These are phyloP conservation scores for Scortum barcoo DNA, from an alignment of 2,113 vertebrate species.

Conservation along the genomic window DNA sequence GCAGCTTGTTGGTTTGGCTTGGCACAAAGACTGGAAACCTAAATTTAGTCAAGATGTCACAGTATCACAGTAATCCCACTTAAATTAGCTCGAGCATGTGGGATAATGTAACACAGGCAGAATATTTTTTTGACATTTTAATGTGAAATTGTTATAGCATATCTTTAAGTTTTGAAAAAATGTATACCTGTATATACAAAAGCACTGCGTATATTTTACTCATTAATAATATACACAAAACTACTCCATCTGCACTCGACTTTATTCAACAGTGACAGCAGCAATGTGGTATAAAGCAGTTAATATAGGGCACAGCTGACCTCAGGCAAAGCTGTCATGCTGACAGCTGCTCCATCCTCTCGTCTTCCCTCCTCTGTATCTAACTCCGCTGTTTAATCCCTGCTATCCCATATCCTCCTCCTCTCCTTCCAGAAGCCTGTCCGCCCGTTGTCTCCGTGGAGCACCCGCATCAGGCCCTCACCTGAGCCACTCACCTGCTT, in stretches of 20 bases:
- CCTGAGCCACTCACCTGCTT: slow-evolving; percentile 39
- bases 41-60: neutral
- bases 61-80: too few species aligned
- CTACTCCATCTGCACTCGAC: neutral
- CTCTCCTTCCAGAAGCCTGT: slow-evolving; percentile 11
- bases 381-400: neutral
- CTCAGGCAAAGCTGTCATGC: neutral
- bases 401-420: neutral
- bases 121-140: too few species aligned
- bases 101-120: too few species aligned
- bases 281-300: neutral
- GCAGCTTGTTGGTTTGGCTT: neutral
- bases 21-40: neutral
- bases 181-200: too few species aligned
- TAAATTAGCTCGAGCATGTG: too few species aligned
- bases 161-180: neutral
- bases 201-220: neutral
- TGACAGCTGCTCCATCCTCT: slow-evolving; percentile 5
- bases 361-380: neutral
- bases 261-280: neutral
- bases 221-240: neutral
- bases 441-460: neutral
- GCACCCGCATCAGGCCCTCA: slow-evolving; percentile 9
- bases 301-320: neutral
- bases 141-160: too few species aligned